phyloP scores from a whole-genome alignment of 2,888 invertebrate genomes.

The Acronicta alni region DNA sequence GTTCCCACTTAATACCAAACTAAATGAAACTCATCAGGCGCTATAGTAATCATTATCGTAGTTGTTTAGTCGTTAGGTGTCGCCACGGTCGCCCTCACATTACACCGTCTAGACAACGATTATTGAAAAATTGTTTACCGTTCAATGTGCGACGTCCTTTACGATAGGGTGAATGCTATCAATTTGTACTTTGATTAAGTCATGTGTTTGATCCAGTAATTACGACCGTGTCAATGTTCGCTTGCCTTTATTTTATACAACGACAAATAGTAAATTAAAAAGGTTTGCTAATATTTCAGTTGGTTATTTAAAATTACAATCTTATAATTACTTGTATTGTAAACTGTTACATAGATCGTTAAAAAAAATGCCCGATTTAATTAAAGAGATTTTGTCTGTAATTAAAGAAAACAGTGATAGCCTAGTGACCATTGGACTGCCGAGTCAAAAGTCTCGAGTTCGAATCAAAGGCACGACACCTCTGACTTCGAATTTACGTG shows the following conservation, averaged over 20 bases:
- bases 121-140: conserved; percentile 64
- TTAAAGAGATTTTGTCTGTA: too few species aligned
- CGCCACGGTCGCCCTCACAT: conserved; percentile 59
- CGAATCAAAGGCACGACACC: too few species aligned
- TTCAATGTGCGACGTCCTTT: conserved; percentile 54
- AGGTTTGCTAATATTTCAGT: too few species aligned
- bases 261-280: too few species aligned
- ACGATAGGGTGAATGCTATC: conserved; percentile 34
- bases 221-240: not conserved
- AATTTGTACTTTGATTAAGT: conserved; percentile 48
- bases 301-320: too few species aligned
- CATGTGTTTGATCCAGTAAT: not conserved
- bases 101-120: conserved; percentile 70
- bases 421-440: too few species aligned
- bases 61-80: conserved; percentile 52
- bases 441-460: too few species aligned
- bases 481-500: too few species aligned
- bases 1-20: conserved; percentile 15
- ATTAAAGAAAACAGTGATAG: too few species aligned
- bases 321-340: too few species aligned
- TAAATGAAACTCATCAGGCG: conserved; percentile 49
- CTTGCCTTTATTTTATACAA: not conserved
- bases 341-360: too few species aligned
- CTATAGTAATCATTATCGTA: conserved; percentile 51
- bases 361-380: too few species aligned